Base-by-base conservation (phyloP, 2,113 vertebrate genomes). In the Stigmatopora argus region DNA sequence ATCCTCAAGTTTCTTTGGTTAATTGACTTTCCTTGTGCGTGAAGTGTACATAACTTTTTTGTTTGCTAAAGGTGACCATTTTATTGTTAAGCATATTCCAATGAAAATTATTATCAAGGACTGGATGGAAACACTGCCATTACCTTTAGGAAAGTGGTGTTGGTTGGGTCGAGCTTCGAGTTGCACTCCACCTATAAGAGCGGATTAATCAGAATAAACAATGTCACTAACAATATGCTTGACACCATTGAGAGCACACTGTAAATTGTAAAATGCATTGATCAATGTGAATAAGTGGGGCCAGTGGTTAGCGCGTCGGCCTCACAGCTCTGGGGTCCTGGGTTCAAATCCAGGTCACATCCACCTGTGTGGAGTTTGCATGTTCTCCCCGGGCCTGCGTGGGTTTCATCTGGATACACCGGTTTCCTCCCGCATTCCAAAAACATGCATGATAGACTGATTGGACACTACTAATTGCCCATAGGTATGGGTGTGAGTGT, bases 141-240 rank as follows among this genome's bases (percentile, higher is more conserved):
- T 90, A 95, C 97, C 96, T 99, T 99, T 48, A 99, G 89, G 89
- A 99, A 98, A 19, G 97, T 98, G 46, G 97, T 99, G 82, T 92
- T 94, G 79, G 93, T 98, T 0, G 97, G 97, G 80, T 99, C 97
- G 90, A 99, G 91, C 71, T 98, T 99, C 78, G 97, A 98, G 87
- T 99, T 99, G 75, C 96, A 98, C 72, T 99, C 97, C 3, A 98
- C 97, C 96, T 99, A 31, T 41, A 5, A 73, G 51, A n/a, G 67
- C 1, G 74, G 5, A 4, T 60, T 66, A 31, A 75, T 9, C 1
- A 21, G 1, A 65, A 64, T 69, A 47, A 38, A 13, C 38, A 18
- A 5, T 0, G 26, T 46, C 23, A 15, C 18, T 5, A 13, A 62
- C 2, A 67, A 72, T 8, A 9, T 35, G 9, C 5, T 23, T 62